Conservation (phyloP, 2,113 vertebrate species). For the Piprites chloris region DNA sequence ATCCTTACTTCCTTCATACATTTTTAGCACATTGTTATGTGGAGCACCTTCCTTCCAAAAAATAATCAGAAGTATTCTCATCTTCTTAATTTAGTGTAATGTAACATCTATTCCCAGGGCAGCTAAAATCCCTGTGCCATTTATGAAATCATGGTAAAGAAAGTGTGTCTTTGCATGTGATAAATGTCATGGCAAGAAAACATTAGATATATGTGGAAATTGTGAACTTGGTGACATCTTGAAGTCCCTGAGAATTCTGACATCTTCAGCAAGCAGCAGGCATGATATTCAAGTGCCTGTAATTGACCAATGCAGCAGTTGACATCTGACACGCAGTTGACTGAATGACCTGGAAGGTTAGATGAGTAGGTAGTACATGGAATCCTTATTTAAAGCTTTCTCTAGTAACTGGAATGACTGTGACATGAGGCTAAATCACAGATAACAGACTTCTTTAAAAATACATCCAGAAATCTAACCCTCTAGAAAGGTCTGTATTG, state of each 20-base stretch:
- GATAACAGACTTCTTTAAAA: conserved; percentile 54
- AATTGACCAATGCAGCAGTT: conserved; percentile 68
- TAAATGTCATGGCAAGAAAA: conserved; percentile 38
- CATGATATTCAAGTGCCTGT: conserved; percentile 68
- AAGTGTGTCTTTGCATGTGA: not conserved
- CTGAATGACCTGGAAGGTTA: conserved; percentile 59
- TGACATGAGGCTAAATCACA: conserved; percentile 58
- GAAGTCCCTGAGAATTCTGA: conserved; percentile 60
- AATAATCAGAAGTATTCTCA: not conserved
- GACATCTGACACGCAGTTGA: conserved; percentile 43
- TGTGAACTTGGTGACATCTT: conserved; percentile 51
- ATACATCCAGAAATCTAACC: conserved; percentile 52
- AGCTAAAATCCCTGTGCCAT: not conserved
- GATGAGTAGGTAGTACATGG: conserved; percentile 43
- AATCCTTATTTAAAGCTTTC: conserved; percentile 60
- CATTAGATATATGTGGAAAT: conserved; percentile 35
- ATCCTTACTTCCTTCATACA: not conserved
- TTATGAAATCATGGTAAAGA: not conserved
- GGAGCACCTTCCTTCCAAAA: not conserved
- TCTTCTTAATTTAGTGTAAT: not conserved
- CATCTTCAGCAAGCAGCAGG: conserved; percentile 64
- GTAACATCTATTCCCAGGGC: not conserved
- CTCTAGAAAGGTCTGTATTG: conserved; percentile 52
- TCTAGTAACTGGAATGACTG: conserved; percentile 42
- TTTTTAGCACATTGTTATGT: not conserved